Evolutionary conservation across 2,888 invertebrate species (phyloP), one percentile per base, ranked within the genome.

Genomic region (Idaea dimidiata): DNA sequence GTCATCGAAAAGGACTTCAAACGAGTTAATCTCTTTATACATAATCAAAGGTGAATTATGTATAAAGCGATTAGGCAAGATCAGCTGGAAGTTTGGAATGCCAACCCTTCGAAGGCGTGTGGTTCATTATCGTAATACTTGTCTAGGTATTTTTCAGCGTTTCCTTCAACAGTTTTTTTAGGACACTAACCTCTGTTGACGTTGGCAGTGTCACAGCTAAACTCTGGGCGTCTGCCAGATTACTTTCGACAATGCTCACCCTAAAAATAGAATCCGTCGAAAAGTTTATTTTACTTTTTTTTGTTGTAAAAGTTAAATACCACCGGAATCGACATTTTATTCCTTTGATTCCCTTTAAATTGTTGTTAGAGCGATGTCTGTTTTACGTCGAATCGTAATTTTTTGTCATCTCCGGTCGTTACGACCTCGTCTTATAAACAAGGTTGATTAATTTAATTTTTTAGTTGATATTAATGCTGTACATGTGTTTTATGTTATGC

Each of bases 151-250:
- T 24, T 24, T 24, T 24, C 24, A 24, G 24, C 24, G 81, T 77
- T 82, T 81, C 75, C 74, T 75, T 79, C 75, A 75, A 61, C 77
- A 74, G 76, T 81, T 87, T 86, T 80, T 90, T 88, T 88, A 81
- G 88, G 87, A 81, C 87, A 83, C 76, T 88, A 86, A 89, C 90
- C 90, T 89, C 82, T 88, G 83, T 87, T 87, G 82, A 83, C 86
- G 87, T 89, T 91, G 91, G 90, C 91, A 85, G 85, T 89, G 88
- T 88, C 89, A 85, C 87, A 82, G 79, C 74, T 71, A 74, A 72
- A 60, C 66, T 71, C 83, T 92, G 91, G 91, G 87, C 74, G 68
- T 63, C 64, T 89, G 91, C 91, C 91, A 92, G 82, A 86, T 75
- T 33, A 33, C 33, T 83, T 81, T 84, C 87, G 79, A 91, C 91